Percentiles rank a stretch among this genome's conserved stretches.
These are phyloP conservation scores for Verasper variegatus DNA, from an alignment of 2,113 vertebrate genomes.

Conservation along the genomic window DNA sequence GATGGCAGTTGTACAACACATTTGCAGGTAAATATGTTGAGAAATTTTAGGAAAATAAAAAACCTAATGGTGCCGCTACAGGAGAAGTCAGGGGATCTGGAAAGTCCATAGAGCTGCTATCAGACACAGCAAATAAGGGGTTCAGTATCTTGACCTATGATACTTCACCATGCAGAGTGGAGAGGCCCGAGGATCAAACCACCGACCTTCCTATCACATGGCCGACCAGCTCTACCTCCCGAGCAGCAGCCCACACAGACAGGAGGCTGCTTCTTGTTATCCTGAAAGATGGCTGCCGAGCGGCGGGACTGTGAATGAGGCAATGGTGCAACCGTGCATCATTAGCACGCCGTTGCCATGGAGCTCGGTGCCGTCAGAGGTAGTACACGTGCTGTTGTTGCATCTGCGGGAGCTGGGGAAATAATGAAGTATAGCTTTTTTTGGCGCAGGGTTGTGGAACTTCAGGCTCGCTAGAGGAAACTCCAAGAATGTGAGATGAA, in stretches of 20 bases:
- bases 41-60: too few species aligned
- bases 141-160: neutral
- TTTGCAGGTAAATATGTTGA: too few species aligned
- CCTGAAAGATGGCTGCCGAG: neutral
- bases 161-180: neutral
- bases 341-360: slow-evolving; percentile 68
- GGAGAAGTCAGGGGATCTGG: too few species aligned
- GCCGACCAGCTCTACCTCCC: neutral
- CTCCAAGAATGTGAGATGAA: neutral
- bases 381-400: slow-evolving; percentile 11
- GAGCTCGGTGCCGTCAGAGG: slow-evolving; percentile 48
- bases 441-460: slow-evolving; percentile 11
- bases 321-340: slow-evolving; percentile 43
- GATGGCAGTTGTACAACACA: too few species aligned
- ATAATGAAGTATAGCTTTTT: slow-evolving; percentile 43
- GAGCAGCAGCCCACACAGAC: neutral
- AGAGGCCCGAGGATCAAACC: neutral
- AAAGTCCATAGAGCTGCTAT: too few species aligned
- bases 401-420: slow-evolving; percentile 20
- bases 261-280: neutral
- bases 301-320: slow-evolving; percentile 11
- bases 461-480: neutral
- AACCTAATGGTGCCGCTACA: too few species aligned
- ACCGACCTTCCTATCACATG: too few species aligned
- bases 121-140: too few species aligned